A percentile compares a stretch with the other conserved stretches of the same genome.
Evolutionary conservation across 2,888 invertebrate genomes (phyloP).

Genomic region (Macaria notata): DNA sequence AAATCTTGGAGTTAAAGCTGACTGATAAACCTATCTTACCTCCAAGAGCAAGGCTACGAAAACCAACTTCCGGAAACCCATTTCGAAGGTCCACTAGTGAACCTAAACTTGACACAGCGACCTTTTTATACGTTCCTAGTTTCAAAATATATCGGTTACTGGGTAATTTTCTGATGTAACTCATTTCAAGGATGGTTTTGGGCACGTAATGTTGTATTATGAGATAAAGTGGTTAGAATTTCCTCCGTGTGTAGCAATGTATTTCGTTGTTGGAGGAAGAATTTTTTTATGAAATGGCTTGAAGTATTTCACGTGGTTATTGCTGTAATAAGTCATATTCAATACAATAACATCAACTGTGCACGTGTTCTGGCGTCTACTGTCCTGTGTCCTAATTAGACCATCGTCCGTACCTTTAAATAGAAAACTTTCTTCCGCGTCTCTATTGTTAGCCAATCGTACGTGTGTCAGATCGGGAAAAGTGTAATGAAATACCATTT

Average conservation of each 20-base stretch:
- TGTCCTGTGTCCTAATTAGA: constrained; percentile 8
- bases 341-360: background rate
- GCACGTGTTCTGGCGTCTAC: constrained; percentile 9
- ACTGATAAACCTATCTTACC: constrained; percentile 30
- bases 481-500: constrained; percentile 11
- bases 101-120: constrained; percentile 36
- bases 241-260: constrained; percentile 21
- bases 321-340: constrained; percentile 7
- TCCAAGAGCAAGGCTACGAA: constrained; percentile 33
- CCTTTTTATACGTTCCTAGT: constrained; percentile 59
- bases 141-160: constrained; percentile 60
- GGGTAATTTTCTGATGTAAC: constrained; percentile 50
- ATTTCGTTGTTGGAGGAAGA: constrained; percentile 4
- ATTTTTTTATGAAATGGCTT: constrained; percentile 7
- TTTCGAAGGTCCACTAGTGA: constrained; percentile 50
- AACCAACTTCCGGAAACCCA: constrained; percentile 48
- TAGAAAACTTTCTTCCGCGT: constrained; percentile 11
- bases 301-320: background rate
- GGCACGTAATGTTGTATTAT: constrained; percentile 51
- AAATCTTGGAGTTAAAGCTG: no score
- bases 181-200: constrained; percentile 30
- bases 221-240: constrained; percentile 23
- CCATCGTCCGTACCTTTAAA: constrained; percentile 19
- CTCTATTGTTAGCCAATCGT: constrained; percentile 26
- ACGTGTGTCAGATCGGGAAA: constrained; percentile 8